Evolutionary conservation across 1,140 invertebrate genomes (phyloP), one percentile per base, ranked within the genome.

Genomic region (Thaumetopoea pityocampa): DNA sequence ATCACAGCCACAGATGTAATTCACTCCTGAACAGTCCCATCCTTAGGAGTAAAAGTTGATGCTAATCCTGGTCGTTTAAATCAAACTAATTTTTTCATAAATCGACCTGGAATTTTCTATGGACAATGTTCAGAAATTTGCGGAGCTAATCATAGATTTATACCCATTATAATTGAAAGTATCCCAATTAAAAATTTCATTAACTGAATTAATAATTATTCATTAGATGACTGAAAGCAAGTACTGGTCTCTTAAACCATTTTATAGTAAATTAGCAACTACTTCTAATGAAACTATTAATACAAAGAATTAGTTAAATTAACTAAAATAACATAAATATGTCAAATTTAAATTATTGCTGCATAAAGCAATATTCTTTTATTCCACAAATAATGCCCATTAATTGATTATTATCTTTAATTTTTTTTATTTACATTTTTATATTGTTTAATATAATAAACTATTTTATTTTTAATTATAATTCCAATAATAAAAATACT

Each of bases 121-220:
- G 91, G 91, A 0, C 91, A 93, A 88, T 93, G 91, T 76, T 92
- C 91, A 64, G 92, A 93, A 88, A 92, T 93, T 87, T 93, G 91
- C 88, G 91, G 91, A 4, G 83, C 86, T 35, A 92, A 93, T 79
- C 91, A 93, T 81, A 89, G 88, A 37, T 92, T 92, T 88, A 93
- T 93, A 86, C 91, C 91, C 37, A 92, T 92, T 88, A 81, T 86
- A 42, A 67, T 92, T 63, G 88, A 92, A 89, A 77, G 65, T 58
- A 85, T 87, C 47, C 67, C 62, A 43, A 56, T 78, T 49, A 81
- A 79, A 62, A 67, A 70, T 59, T 90, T 89, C 74, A 86, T 86
- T 76, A 85, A 86, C 64, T 88, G 86, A 88, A 85, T 88, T 68
- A 73, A 80, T 77, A 83, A 63, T 59, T 74, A 77, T 46, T 86